phyloP scores from a whole-genome alignment of 2,797 vertebrate genomes.

The Meda fulgida region DNA sequence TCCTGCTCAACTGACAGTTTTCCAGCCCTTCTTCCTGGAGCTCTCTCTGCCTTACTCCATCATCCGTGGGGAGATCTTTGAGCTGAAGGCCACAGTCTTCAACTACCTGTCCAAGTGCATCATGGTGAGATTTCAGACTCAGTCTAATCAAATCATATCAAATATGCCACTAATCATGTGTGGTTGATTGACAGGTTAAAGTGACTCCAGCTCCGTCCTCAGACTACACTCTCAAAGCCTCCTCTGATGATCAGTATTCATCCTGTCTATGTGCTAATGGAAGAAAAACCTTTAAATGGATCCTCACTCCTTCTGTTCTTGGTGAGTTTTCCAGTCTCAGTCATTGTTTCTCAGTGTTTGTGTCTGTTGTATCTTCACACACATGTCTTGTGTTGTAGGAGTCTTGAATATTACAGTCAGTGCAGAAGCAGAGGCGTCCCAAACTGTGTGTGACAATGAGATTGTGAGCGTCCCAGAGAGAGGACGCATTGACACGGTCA shows the following conservation, averaged over 20 bases:
- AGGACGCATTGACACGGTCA: constrained; percentile 73
- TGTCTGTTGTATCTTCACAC: not conserved
- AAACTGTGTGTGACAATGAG: constrained; percentile 71
- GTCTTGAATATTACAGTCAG: constrained; percentile 75
- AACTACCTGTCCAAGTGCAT: constrained; percentile 78
- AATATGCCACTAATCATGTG: not conserved
- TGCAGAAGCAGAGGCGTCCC: constrained; percentile 74
- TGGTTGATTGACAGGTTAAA: constrained; percentile 63
- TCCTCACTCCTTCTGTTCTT: constrained; percentile 59
- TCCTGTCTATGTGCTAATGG: constrained; percentile 71
- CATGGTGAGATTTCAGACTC: constrained; percentile 69
- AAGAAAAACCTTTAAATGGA: constrained; percentile 71
- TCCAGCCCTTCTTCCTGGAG: constrained; percentile 84
- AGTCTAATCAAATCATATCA: not conserved
- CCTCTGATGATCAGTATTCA: constrained; percentile 58
- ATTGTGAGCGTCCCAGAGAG: constrained; percentile 67
- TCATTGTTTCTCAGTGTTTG: constrained; percentile 7
- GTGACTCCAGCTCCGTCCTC: constrained; percentile 60
- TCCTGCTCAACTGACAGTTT: constrained; percentile 70
- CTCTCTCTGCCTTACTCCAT: constrained; percentile 80
- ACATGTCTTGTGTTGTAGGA: constrained; percentile 65
- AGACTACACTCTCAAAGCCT: constrained; percentile 65
- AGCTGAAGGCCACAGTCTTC: constrained; percentile 77
- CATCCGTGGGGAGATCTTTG: constrained; percentile 80
- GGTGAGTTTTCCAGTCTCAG: constrained; percentile 62